These are phyloP conservation scores for Theocolax elegans DNA, from an alignment of 1,140 invertebrate species.

Conservation along the genomic window DNA sequence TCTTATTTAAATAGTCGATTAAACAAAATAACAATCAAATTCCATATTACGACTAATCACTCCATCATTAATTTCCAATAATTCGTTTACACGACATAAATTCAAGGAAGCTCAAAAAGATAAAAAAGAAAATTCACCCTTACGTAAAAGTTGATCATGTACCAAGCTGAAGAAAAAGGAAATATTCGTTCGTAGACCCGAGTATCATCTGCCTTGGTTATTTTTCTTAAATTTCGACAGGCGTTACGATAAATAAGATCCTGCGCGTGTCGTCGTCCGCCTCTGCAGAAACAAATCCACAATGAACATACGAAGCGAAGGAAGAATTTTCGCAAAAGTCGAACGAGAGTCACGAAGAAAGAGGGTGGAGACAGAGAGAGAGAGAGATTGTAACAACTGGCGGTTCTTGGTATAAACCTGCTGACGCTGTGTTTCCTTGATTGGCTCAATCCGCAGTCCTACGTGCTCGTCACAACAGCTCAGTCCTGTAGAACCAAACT, in stretches of 20 bases:
- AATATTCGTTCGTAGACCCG: no score
- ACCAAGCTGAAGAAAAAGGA: no score
- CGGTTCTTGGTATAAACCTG: constrained; percentile 56
- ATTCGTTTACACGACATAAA: no score
- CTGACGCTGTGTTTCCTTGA: constrained; percentile 65
- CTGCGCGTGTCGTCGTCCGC: constrained; percentile 12
- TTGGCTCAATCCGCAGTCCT: constrained; percentile 66
- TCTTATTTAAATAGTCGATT: no score
- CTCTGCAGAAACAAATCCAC: no score
- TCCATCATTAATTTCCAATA: no score
- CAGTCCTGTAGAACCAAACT: constrained; percentile 27
- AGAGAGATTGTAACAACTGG: constrained; percentile 56
- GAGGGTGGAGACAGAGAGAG: constrained; percentile 24
- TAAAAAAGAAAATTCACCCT: no score
- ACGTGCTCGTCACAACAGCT: constrained; percentile 68
- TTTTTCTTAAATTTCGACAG: neutral
- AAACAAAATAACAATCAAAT: no score
- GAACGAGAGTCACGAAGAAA: constrained; percentile 32
- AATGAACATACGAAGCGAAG: neutral
- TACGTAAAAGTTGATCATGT: no score
- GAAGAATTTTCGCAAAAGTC: constrained; percentile 7
- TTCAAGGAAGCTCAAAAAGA: no score
- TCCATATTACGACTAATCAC: no score
- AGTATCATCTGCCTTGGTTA: no score
- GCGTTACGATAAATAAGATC: constrained; percentile 19